Evolutionary conservation across 2,888 invertebrate genomes (phyloP), one percentile per base, ranked within the genome.

Genomic region (Conistra vaccinii): DNA sequence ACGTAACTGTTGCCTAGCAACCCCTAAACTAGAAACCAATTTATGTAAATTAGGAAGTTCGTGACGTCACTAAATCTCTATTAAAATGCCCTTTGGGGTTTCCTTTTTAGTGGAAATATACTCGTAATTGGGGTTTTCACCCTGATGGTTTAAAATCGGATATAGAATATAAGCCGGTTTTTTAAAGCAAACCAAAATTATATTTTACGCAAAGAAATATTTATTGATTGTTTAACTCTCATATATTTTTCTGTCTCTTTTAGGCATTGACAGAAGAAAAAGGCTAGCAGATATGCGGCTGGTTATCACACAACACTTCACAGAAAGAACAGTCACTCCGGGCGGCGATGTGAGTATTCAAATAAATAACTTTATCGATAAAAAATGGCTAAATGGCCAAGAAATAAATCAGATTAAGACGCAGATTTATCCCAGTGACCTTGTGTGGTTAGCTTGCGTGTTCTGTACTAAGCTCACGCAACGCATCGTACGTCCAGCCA

Each of bases 241-340:
- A 26, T 39, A 10, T 0, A 0, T 0, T n/a, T 45, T 80, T 73
- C 80, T 76, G 66, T 69, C 85, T 75, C 53, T 92, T 92, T 4
- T 92, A 95, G 95, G 89, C 69, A 75, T 94, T 17, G 93, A 93
- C 55, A 89, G 94, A 88, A 92, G 94, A 91, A 95, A 94, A 94
- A 88, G 94, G 72, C 57, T 93, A 26, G 78, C 91, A 3, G 93
- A 93, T 7, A 92, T 87, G 55, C 89, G 92, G 2, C 92, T 96
- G 2, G 84, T 95, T 35, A 96, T 96, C 84, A 96, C 96, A 0
- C 95, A 96, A 55, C 96, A 96, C 71, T 96, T 96, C 81, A 95
- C 95, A 0, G 96, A 96, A 82, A 94, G 97, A 78, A 97, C 97
- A 0, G 92, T 97, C 62, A 97, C 97, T 12, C 96, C 97, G 0